phyloP scores from a whole-genome alignment of 1,140 invertebrate genomes.

The Spodoptera frugiperda region DNA sequence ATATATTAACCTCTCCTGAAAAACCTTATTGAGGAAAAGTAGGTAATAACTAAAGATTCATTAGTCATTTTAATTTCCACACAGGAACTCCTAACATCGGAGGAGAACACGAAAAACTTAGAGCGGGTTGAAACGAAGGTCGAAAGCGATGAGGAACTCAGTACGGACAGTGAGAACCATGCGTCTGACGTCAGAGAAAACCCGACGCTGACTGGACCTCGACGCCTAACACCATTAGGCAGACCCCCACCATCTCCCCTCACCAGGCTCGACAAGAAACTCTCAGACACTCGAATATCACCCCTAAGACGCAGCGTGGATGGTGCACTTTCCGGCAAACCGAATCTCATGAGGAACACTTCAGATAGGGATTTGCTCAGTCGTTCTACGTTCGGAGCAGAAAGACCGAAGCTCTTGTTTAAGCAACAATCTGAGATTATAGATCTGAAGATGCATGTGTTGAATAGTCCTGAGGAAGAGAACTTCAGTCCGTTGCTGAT shows the following conservation, averaged over 20 bases:
- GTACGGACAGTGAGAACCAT: conserved; percentile 81
- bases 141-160: conserved; percentile 82
- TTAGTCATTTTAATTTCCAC: background rate
- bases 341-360: conserved; percentile 62
- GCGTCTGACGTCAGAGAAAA: conserved; percentile 69
- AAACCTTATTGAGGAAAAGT: no score
- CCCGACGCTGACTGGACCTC: conserved; percentile 54
- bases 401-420: conserved; percentile 72
- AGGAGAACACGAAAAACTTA: conserved; percentile 82
- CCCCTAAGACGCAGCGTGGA: conserved; percentile 72
- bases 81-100: conserved; percentile 82
- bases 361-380: conserved; percentile 71
- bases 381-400: conserved; percentile 59
- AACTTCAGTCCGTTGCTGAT: conserved; percentile 71
- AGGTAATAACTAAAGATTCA: no score
- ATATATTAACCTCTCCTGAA: no score
- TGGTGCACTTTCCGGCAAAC: conserved; percentile 64
- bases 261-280: conserved; percentile 75
- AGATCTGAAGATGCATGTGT: conserved; percentile 85
- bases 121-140: conserved; percentile 80
- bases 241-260: conserved; percentile 72
- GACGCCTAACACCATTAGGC: conserved; percentile 69
- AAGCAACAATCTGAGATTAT: conserved; percentile 86
- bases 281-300: conserved; percentile 72
- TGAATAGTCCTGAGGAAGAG: conserved; percentile 76